Evolutionary conservation across 1,140 invertebrate genomes (phyloP).

Genomic region (Trichogramma pretiosum): DNA sequence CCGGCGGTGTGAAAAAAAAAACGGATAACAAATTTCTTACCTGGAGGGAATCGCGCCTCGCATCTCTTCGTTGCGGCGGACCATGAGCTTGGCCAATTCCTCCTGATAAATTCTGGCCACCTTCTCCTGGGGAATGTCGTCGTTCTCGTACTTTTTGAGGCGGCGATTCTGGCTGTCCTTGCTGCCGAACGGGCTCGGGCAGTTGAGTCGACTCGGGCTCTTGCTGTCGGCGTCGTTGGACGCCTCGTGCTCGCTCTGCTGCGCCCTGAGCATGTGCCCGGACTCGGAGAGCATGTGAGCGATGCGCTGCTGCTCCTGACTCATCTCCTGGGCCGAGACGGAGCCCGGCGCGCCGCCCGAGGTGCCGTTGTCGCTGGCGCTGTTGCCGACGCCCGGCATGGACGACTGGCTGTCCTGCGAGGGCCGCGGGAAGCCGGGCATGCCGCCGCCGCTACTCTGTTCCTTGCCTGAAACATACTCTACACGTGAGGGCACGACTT

Average conservation of each 20-base stretch:
- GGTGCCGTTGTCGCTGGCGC: not conserved
- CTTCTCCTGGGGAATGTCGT: constrained; percentile 94
- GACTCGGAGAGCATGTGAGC: constrained; percentile 90
- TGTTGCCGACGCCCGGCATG: constrained; percentile 17
- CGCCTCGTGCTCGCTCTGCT: constrained; percentile 31
- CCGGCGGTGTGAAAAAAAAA: too few species aligned
- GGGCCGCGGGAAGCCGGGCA: constrained; percentile 62
- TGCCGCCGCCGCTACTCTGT: too few species aligned
- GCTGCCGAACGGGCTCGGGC: constrained; percentile 60
- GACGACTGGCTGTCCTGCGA: constrained; percentile 58
- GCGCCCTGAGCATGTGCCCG: constrained; percentile 51
- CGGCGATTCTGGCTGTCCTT: constrained; percentile 60
- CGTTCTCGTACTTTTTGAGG: constrained; percentile 80
- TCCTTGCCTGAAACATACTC: constrained; percentile 68
- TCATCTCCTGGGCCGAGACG: constrained; percentile 56
- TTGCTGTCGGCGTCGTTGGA: constrained; percentile 55
- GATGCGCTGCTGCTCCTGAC: constrained; percentile 87
- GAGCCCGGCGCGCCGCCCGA: constrained; percentile 10
- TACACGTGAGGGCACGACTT: constrained; percentile 47
- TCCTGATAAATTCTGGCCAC: constrained; percentile 95
- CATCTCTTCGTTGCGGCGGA: constrained; percentile 62
- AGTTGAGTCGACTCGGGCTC: constrained; percentile 64
- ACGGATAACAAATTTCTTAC: too few species aligned
- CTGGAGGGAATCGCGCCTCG: constrained; percentile 53
- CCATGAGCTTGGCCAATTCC: constrained; percentile 87